Base-by-base conservation (phyloP, 2,888 invertebrate genomes). In the Neuroscelio doddi region DNA sequence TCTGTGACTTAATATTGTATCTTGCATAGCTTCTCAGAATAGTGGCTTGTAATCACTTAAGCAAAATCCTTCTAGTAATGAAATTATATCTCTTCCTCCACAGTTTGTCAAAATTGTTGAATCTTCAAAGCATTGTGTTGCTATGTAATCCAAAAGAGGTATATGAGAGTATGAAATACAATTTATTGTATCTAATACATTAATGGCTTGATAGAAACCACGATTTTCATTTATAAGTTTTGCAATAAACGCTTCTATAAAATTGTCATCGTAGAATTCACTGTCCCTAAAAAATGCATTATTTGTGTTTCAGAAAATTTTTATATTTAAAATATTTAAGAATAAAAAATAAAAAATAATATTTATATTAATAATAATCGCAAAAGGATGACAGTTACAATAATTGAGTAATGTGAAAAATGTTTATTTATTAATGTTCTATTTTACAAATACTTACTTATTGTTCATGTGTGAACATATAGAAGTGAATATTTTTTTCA, bases 21-120 rank as follows among this genome's bases (percentile, higher is more conserved):
- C 78, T 34, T 81, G 78, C 24, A 92, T 79, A 10, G 72, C 73
- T 0, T 85, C 77, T 90, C 90, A 92, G 62, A 86, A 74, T 5
- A 85, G 78, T 0, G 92, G 90, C 14, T 86, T 87, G 77, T 88
- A 90, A 82, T 90, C 88, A 15, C 89, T 78, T 1, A 86, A 75
- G 67, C 83, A 78, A 9, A 26, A 21, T 1, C 29, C 15, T 0
- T 30, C n/a, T 1, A 51, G 3, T 7, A 32, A 27, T 1, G 21
- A 14, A 12, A 42, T 15, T 9, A 51, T 42, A 9, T 41, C 29
- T 9, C 10, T 3, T 1, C 15, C 7, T 7, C 7, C 1, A 2
- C 16, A n/a, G 0, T 4, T 12, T 12, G 26, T 10, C 9, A 47
- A 26, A 16, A 27, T 3, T 2, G 5, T 32, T 0, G 86, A 85